phyloP scores from a whole-genome alignment of 2,113 vertebrate genomes.

The Salvelinus fontinalis region DNA sequence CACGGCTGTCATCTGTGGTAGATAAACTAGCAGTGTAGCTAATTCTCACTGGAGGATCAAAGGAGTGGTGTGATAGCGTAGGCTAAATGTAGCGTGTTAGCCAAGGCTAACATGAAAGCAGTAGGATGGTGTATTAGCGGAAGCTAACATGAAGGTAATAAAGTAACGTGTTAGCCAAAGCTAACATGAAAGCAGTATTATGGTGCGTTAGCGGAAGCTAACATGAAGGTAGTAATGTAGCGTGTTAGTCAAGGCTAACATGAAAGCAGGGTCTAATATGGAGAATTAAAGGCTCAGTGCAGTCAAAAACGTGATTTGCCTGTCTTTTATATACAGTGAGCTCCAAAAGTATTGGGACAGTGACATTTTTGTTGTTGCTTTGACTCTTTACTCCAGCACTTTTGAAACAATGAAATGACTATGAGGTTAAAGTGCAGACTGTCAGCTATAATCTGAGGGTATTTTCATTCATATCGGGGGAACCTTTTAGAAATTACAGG shows the following conservation, averaged over 20 bases:
- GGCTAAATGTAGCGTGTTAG: slow-evolving; percentile 39
- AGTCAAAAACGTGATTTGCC: no score
- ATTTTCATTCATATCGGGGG: no score
- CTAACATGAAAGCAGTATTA: slow-evolving; percentile 16
- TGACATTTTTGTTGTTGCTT: no score
- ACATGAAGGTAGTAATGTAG: not conserved
- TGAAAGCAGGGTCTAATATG: not conserved
- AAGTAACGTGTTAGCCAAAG: slow-evolving; percentile 33
- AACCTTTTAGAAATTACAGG: no score
- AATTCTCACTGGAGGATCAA: slow-evolving; percentile 48
- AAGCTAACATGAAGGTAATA: slow-evolving; percentile 25
- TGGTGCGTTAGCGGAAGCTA: slow-evolving; percentile 40
- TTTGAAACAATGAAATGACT: no score
- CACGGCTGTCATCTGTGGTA: not conserved
- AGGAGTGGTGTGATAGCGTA: slow-evolving; percentile 33
- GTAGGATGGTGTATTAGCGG: slow-evolving; percentile 41
- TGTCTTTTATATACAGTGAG: no score
- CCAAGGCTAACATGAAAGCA: slow-evolving; percentile 33
- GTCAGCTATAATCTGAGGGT: no score
- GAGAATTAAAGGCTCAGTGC: not conserved
- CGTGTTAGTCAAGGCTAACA: slow-evolving; percentile 8
- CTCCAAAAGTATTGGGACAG: no score
- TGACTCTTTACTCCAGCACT: no score
- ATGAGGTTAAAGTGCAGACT: no score
- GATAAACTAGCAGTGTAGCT: slow-evolving; percentile 32